Evolutionary conservation across 2,113 vertebrate species (phyloP).

Genomic region (Chaenocephalus aceratus): DNA sequence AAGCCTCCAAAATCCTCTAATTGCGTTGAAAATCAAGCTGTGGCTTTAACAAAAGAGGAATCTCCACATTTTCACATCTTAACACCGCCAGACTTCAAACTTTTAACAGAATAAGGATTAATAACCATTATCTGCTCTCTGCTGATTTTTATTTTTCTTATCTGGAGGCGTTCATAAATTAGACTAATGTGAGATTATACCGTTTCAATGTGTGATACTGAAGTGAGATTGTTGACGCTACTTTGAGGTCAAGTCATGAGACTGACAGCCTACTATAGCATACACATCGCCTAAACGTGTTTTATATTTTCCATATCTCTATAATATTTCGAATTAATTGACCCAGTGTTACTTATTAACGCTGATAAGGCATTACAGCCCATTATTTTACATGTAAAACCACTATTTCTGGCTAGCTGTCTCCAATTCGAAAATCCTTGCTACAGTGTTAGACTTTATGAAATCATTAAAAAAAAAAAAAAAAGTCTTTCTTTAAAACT

Average conservation of each 20-base stretch:
- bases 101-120: conserved; percentile 9
- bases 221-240: background rate
- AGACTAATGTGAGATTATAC: background rate
- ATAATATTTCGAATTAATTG: background rate
- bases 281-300: background rate
- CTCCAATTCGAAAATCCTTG: too few species aligned
- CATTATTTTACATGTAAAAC: background rate
- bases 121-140: background rate
- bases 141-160: background rate
- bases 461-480: conserved; percentile 1
- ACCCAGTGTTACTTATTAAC: background rate
- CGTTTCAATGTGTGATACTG: background rate
- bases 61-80: conserved; percentile 10
- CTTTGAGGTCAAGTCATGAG: background rate
- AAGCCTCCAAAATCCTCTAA: conserved; percentile 41
- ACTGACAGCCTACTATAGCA: background rate
- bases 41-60: conserved; percentile 30
- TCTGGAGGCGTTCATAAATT: background rate
- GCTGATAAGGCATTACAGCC: background rate
- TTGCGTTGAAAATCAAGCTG: conserved; percentile 42
- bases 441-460: background rate
- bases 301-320: background rate
- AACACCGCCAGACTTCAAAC: conserved; percentile 17
- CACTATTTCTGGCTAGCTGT: background rate
- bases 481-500: conserved; percentile 24